Evolutionary conservation across 2,797 vertebrate species (phyloP), one percentile per base, ranked within the genome.

Genomic region (Micromesistius poutassou): DNA sequence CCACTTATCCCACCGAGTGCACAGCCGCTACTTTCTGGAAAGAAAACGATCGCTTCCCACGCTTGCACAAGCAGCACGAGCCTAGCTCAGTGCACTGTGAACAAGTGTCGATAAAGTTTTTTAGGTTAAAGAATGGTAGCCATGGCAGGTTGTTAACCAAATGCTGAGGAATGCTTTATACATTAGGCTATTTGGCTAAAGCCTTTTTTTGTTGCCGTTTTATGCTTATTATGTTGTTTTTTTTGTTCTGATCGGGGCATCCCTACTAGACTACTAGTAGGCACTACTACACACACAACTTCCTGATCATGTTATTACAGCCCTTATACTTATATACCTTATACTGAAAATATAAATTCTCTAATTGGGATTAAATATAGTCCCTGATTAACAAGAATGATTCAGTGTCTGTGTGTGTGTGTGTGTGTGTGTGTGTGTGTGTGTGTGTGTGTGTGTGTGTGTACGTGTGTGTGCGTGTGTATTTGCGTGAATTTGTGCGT

Each of bases 341-440:
- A 8, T 35, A 35, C 33, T 74, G 82, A 19, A 28, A 72, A 79
- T 83, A 89, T 87, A 84, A 83, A 84, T 82, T 55, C 77, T 40
- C 81, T 72, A 30, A 14, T 80, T 87, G 88, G 84, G 86, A 92
- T 92, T 88, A 83, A 87, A 92, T 92, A 91, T 84, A 91, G 28
- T 81, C 72, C 70, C 30, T 80, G 80, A 84, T 89, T 91, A 87
- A 78, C 75, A 33, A 80, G 85, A 87, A 75, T 78, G 78, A 87
- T 73, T 73, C 33, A 82, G 75, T 50, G 74, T 55, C 46, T 70
- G 35, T 68, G 46, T 73, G 72, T 73, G 22, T 50, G 22, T 70
- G 76, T 74, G 16, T 36, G 33, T 40, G 35, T 36, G 12, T 71
- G 46, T 70, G 19, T 12, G 71, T 80, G 75, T 30, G 28, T 36